Conservation (phyloP, 2,888 invertebrate species). For the Vannuccia rotundouncinata region DNA sequence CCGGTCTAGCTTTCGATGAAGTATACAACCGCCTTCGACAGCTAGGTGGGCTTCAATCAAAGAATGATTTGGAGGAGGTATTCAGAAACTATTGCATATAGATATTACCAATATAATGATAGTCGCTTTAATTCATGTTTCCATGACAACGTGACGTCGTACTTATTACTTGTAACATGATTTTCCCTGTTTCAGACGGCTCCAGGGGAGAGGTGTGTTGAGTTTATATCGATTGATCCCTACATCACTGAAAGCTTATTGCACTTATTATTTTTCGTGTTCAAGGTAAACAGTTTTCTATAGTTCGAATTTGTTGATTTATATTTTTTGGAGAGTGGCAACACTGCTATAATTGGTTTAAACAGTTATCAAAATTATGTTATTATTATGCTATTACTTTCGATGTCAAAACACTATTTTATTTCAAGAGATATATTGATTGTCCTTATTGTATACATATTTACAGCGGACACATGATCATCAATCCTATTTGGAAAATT, state of each 20-base stretch:
- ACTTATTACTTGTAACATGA: background rate
- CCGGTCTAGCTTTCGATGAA: background rate
- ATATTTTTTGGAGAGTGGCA: too few species aligned
- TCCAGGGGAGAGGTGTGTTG: background rate
- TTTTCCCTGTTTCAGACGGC: background rate
- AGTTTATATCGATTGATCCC: background rate
- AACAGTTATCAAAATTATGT: too few species aligned
- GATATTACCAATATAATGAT: too few species aligned
- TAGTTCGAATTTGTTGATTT: too few species aligned
- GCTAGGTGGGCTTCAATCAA: background rate
- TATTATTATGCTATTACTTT: too few species aligned
- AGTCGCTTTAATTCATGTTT: background rate
- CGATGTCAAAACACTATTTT: too few species aligned
- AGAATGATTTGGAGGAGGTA: background rate
- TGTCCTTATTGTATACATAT: too few species aligned
- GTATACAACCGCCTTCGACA: background rate
- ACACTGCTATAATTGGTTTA: too few species aligned
- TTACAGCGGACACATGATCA: slow-evolving; percentile 37
- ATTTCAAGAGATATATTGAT: too few species aligned
- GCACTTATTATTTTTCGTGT: background rate
- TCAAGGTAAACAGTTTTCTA: slow-evolving; percentile 3
- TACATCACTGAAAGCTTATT: background rate
- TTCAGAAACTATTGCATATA: too few species aligned
- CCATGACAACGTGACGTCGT: background rate
- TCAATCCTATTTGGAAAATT: slow-evolving; percentile 44